Percentiles rank a stretch among this genome's conserved stretches.
Conservation (phyloP, 2,888 invertebrate genomes). For the Watsonalla binaria region DNA sequence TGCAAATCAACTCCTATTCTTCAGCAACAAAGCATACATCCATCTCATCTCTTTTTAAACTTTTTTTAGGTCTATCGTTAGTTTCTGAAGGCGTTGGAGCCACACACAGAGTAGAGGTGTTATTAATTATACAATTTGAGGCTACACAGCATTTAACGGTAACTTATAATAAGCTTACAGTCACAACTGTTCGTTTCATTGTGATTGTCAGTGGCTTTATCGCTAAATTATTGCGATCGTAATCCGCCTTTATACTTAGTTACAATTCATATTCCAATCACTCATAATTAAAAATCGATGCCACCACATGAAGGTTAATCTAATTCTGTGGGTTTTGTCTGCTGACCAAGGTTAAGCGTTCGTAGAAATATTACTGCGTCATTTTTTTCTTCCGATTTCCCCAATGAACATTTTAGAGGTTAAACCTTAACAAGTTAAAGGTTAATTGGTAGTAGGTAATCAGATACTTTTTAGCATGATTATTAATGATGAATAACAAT, state of each 20-base stretch:
- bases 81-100: neutral
- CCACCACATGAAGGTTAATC: neutral
- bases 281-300: constrained; percentile 1
- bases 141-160: neutral
- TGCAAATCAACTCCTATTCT: constrained; percentile 19
- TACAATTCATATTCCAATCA: neutral
- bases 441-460: too few relatives aligned
- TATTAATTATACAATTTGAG: constrained; percentile 1
- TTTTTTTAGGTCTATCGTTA: neutral
- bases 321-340: neutral
- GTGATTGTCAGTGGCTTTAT: constrained; percentile 16
- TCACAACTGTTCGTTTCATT: constrained; percentile 1
- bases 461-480: too few relatives aligned
- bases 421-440: neutral
- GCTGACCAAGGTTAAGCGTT: neutral
- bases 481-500: too few relatives aligned
- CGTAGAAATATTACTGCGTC: neutral
- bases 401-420: neutral
- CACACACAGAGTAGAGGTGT: neutral
- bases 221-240: constrained; percentile 12
- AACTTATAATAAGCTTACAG: neutral
- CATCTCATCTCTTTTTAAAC: neutral
- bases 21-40: neutral
- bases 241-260: constrained; percentile 4
- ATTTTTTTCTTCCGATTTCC: neutral